Percentiles rank a stretch among this genome's conserved stretches.
These are phyloP conservation scores for Holothuria scabra DNA, from an alignment of 53 echinoderm and acorn worm species.

Conservation along the genomic window DNA sequence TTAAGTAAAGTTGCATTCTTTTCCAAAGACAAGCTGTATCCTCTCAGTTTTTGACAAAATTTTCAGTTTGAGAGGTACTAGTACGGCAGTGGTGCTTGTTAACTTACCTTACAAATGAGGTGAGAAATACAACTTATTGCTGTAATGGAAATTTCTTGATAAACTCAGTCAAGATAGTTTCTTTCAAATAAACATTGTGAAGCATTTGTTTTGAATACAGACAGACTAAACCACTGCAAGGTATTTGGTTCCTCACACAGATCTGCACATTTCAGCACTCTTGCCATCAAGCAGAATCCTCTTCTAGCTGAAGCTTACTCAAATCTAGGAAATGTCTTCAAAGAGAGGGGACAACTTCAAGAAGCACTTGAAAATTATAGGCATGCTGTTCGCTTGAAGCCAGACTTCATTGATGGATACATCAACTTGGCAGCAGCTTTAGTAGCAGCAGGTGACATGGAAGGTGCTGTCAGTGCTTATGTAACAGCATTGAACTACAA, in stretches of 20 bases:
- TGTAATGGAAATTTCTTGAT: too few species aligned
- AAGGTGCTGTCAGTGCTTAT: constrained; percentile 96
- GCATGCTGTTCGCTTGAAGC: constrained; percentile 95
- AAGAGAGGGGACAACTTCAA: constrained; percentile 95
- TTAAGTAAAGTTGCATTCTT: too few species aligned
- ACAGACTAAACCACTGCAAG: too few species aligned
- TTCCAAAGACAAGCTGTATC: too few species aligned
- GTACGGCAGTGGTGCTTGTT: too few species aligned
- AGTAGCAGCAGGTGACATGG: constrained; percentile 98
- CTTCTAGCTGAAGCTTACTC: constrained; percentile 98
- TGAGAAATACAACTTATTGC: too few species aligned
- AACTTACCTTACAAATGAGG: too few species aligned
- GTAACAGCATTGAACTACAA: constrained; percentile 94
- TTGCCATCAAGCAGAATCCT: constrained; percentile 97
- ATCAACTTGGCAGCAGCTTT: constrained; percentile 99
- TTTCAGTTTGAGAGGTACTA: too few species aligned
- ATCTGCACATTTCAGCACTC: constrained; percentile 96
- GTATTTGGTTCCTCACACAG: constrained; percentile 41
- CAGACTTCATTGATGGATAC: constrained; percentile 99
- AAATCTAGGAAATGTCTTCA: constrained; percentile 97
- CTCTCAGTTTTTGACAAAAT: too few species aligned
- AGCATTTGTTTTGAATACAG: too few species aligned
- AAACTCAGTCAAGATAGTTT: too few species aligned
- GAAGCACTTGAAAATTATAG: constrained; percentile 98
- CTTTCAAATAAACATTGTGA: too few species aligned